phyloP scores from a whole-genome alignment of 2,113 vertebrate genomes.

The Cryptotis parvus region DNA sequence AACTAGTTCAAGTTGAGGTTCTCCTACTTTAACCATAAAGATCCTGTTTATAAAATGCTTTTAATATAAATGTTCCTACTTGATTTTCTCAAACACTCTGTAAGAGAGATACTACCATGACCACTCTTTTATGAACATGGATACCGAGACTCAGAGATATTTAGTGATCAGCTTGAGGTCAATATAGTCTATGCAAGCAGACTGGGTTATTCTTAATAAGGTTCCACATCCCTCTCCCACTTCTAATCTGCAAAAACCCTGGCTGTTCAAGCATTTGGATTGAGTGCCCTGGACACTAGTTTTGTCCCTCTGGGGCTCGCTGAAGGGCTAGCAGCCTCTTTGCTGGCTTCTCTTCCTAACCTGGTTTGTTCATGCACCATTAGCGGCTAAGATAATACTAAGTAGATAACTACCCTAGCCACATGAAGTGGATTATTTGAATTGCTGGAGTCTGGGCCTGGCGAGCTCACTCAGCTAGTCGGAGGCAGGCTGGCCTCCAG shows the following conservation, averaged over 20 bases:
- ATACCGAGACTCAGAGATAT: background rate
- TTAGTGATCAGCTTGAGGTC: background rate
- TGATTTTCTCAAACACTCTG: constrained; percentile 41
- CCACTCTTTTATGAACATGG: constrained; percentile 29
- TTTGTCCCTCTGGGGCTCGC: background rate
- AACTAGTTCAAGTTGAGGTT: constrained; percentile 55
- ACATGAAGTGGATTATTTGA: background rate
- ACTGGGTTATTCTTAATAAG: background rate
- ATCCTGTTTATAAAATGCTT: constrained; percentile 41
- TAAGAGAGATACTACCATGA: background rate
- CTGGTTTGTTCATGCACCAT: background rate
- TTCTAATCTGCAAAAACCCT: background rate
- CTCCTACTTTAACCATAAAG: constrained; percentile 43
- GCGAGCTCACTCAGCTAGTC: rapidly evolving
- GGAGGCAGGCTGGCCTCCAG: constrained; percentile 47
- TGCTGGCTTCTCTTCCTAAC: background rate
- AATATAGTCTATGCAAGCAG: constrained; percentile 4
- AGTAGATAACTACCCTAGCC: background rate
- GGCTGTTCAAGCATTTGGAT: background rate
- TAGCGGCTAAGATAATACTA: constrained; percentile 9
- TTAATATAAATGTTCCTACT: constrained; percentile 27
- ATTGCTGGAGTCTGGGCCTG: background rate
- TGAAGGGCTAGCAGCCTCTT: background rate
- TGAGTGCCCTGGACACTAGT: background rate
- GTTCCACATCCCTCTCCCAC: background rate